Conservation (phyloP, 2,113 vertebrate genomes). For the Mionectes macconnelli region DNA sequence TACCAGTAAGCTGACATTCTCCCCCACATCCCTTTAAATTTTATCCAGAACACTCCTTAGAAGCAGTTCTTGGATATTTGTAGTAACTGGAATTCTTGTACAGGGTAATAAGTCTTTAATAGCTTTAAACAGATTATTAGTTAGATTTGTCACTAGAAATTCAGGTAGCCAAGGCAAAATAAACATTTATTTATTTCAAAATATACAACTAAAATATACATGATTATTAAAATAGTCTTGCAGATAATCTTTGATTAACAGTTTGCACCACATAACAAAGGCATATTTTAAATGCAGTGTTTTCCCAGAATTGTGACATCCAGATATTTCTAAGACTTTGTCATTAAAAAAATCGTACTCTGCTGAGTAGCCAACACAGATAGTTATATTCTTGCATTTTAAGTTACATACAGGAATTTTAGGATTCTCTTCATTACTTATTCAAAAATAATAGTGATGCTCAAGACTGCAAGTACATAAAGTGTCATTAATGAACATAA, state of each 20-base stretch:
- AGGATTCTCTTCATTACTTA: conserved; percentile 68
- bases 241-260: conserved; percentile 73
- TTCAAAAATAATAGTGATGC: conserved; percentile 26
- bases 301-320: conserved; percentile 74
- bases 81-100: background rate
- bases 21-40: fast-evolving
- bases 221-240: conserved; percentile 72
- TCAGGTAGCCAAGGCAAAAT: conserved; percentile 27
- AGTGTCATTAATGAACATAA: conserved; percentile 50
- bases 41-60: background rate
- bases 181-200: conserved; percentile 64
- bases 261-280: conserved; percentile 62
- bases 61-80: background rate
- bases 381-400: conserved; percentile 41
- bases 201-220: conserved; percentile 60
- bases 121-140: background rate
- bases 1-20: background rate
- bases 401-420: conserved; percentile 56
- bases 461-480: conserved; percentile 45
- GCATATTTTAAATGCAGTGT: conserved; percentile 49
- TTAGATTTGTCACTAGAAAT: background rate
- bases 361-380: conserved; percentile 40
- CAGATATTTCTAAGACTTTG: conserved; percentile 51
- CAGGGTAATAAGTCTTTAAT: fast-evolving
- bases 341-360: conserved; percentile 42